Percentiles rank a stretch among this genome's conserved stretches.
Evolutionary conservation across 1,140 invertebrate genomes (phyloP).

Genomic region (Ostrea denselamellosa): DNA sequence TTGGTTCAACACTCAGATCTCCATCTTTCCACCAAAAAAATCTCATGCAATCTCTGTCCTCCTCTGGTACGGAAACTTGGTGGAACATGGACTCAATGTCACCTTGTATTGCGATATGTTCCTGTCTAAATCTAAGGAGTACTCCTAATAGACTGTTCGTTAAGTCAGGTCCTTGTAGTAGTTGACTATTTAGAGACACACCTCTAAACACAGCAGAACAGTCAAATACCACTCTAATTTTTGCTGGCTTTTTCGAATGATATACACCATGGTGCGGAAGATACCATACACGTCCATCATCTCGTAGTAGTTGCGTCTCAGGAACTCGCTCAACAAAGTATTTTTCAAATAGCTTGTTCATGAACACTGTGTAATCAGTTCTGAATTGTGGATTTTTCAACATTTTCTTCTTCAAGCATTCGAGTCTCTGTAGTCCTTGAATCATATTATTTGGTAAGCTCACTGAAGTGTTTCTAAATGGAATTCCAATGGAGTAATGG

Average conservation of each 20-base stretch:
- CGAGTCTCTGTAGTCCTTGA: constrained; percentile 40
- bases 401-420: constrained; percentile 41
- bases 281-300: constrained; percentile 59
- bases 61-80: constrained; percentile 27
- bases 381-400: constrained; percentile 46
- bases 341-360: constrained; percentile 47
- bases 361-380: constrained; percentile 50
- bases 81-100: constrained; percentile 46
- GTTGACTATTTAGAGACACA: constrained; percentile 50
- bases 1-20: constrained; percentile 31
- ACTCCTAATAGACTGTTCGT: constrained; percentile 54
- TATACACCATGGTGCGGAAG: constrained; percentile 61
- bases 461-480: constrained; percentile 37
- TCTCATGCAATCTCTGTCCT: constrained; percentile 39
- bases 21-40: constrained; percentile 48
- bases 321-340: constrained; percentile 51
- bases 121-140: background rate
- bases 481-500: too few relatives aligned
- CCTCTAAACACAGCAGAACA: constrained; percentile 52
- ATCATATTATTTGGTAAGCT: constrained; percentile 39
- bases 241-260: constrained; percentile 53
- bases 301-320: background rate
- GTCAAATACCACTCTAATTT: constrained; percentile 62
- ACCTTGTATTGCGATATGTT: constrained; percentile 11
- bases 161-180: constrained; percentile 60